A percentile compares a stretch with the other conserved stretches of the same genome.
Conservation (phyloP, 2,113 vertebrate genomes). For the Percopsis transmontana region DNA sequence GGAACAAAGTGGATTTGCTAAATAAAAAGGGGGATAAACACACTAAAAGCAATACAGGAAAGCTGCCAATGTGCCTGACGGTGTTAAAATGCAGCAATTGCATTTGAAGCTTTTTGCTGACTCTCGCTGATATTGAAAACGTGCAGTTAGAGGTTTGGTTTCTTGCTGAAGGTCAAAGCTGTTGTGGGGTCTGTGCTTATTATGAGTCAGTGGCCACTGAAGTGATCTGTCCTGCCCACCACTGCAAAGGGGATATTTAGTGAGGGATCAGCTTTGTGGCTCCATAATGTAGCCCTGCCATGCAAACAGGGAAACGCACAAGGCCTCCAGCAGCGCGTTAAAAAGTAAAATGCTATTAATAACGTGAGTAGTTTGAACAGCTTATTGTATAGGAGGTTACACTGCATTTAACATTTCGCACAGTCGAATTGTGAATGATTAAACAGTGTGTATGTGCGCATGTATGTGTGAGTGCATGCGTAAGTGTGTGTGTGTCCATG, state of each 20-base stretch:
- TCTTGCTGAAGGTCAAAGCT: conserved; percentile 4
- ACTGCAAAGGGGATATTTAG: conserved; percentile 10
- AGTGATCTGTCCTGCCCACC: conserved; percentile 21
- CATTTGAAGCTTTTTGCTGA: neutral
- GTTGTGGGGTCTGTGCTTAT: neutral
- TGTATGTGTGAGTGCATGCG: neutral
- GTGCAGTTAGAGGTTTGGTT: neutral
- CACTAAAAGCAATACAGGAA: too few species aligned
- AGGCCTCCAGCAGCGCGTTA: too few species aligned
- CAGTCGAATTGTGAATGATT: neutral
- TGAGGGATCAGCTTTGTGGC: too few species aligned
- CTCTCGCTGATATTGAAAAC: neutral
- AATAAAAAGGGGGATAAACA: too few species aligned
- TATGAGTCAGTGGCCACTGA: conserved; percentile 5
- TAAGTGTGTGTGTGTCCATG: conserved; percentile 2
- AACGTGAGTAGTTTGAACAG: neutral
- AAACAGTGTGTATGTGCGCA: conserved; percentile 3
- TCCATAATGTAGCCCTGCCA: too few species aligned
- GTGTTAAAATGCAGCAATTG: neutral
- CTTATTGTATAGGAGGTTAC: neutral
- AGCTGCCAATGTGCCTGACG: too few species aligned
- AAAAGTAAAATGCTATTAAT: neutral
- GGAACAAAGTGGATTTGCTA: too few species aligned
- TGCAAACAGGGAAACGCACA: too few species aligned
- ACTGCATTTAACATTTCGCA: neutral